Evolutionary conservation across 2,113 vertebrate species (phyloP).

Genomic region (pig (Sus scrofa)): DNA sequence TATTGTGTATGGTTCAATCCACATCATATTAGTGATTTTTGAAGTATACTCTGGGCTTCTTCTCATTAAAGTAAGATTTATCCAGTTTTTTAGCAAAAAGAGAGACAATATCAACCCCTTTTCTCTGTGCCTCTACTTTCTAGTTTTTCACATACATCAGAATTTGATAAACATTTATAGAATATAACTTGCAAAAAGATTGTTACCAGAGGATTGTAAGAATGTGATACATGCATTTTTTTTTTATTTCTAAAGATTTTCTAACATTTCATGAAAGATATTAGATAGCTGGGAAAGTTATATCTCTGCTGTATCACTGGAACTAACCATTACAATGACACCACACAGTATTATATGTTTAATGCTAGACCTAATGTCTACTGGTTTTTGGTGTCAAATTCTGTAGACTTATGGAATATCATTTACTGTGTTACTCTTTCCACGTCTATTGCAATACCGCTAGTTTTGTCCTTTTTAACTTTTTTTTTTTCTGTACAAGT

Average conservation of each 20-base stretch:
- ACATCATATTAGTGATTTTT: background rate
- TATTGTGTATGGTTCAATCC: background rate
- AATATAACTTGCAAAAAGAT: background rate
- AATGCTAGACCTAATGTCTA: background rate
- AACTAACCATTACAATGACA: background rate
- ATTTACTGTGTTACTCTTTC: background rate
- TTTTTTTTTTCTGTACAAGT: background rate
- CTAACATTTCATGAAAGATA: slow-evolving; percentile 22
- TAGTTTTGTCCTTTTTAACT: slow-evolving; percentile 24
- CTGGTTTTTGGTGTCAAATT: background rate
- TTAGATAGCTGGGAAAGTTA: background rate
- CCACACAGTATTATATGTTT: background rate
- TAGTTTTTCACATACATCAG: background rate
- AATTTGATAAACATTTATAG: slow-evolving; percentile 14
- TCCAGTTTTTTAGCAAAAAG: background rate
- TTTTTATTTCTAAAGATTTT: background rate
- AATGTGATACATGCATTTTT: background rate
- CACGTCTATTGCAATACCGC: background rate
- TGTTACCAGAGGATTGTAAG: background rate
- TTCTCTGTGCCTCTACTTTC: background rate
- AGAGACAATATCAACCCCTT: background rate
- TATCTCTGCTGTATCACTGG: background rate
- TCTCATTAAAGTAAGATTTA: background rate
- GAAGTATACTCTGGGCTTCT: background rate
- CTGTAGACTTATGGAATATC: background rate